Evolutionary conservation across 2,797 vertebrate species (phyloP).

Genomic region (Xenentodon cancila): DNA sequence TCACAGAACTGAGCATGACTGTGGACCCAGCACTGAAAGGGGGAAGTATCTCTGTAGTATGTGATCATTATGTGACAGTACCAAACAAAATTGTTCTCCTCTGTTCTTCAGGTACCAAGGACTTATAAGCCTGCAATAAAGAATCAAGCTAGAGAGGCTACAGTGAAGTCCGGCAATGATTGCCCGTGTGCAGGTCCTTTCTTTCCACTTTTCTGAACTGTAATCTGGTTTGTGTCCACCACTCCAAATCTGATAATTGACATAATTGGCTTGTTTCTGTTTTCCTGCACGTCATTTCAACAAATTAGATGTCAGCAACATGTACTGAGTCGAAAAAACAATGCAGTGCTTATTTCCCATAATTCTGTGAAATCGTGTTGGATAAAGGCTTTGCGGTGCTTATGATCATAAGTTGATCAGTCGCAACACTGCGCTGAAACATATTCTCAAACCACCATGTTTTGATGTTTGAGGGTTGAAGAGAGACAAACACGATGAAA

Average conservation of each 20-base stretch:
- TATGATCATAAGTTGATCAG: neutral
- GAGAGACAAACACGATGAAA: constrained; percentile 22
- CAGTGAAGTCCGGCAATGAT: no score
- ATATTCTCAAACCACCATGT: neutral
- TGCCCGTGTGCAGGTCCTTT: no score
- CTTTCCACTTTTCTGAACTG: neutral
- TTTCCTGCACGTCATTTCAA: neutral
- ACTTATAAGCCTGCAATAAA: no score
- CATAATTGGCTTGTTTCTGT: no score
- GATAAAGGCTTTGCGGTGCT: neutral
- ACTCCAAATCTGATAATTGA: neutral
- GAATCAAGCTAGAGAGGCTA: no score
- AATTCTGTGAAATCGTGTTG: neutral
- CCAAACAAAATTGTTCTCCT: no score
- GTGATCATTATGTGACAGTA: no score
- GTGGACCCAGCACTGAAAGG: no score
- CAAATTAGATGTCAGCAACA: neutral
- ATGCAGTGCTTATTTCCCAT: neutral
- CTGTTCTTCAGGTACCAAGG: no score
- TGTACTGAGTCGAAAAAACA: neutral
- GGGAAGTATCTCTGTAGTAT: no score
- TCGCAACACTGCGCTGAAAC: neutral
- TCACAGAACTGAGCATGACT: no score
- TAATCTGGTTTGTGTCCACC: neutral
- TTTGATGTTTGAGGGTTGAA: constrained; percentile 12